phyloP scores from a whole-genome alignment of 2,888 invertebrate genomes.

The Tiliacea citrago region DNA sequence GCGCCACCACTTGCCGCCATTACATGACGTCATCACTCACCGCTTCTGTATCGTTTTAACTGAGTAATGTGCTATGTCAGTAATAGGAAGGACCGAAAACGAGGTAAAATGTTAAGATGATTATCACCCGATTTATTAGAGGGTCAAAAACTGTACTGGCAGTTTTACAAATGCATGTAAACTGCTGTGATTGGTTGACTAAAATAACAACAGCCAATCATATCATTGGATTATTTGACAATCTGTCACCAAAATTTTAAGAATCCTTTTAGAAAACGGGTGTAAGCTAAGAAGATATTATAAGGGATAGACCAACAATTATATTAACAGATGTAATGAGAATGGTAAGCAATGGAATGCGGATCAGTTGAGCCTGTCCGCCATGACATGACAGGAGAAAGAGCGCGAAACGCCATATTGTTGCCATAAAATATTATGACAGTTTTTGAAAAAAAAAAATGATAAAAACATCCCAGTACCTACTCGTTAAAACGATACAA shows the following conservation, averaged over 20 bases:
- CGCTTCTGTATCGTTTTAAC: conserved; percentile 61
- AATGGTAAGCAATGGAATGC: background rate
- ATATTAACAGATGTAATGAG: background rate
- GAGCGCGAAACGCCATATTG: conserved; percentile 39
- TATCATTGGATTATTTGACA: conserved; percentile 4
- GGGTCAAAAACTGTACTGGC: background rate
- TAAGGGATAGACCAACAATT: background rate
- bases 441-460: background rate
- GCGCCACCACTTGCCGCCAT: conserved; percentile 56
- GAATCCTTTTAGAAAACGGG: background rate
- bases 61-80: conserved; percentile 25
- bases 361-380: background rate
- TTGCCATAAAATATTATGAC: conserved; percentile 33
- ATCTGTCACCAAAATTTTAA: background rate
- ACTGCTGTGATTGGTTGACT: background rate
- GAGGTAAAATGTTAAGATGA: background rate
- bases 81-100: background rate
- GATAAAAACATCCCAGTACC: background rate
- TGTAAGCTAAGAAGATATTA: background rate
- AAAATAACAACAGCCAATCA: background rate
- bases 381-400: conserved; percentile 13
- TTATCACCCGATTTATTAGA: background rate
- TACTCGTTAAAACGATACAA: conserved; percentile 60
- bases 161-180: background rate
- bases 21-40: conserved; percentile 55